phyloP scores from a whole-genome alignment of 2,113 vertebrate species.

The Tragelaphus buxtoni region DNA sequence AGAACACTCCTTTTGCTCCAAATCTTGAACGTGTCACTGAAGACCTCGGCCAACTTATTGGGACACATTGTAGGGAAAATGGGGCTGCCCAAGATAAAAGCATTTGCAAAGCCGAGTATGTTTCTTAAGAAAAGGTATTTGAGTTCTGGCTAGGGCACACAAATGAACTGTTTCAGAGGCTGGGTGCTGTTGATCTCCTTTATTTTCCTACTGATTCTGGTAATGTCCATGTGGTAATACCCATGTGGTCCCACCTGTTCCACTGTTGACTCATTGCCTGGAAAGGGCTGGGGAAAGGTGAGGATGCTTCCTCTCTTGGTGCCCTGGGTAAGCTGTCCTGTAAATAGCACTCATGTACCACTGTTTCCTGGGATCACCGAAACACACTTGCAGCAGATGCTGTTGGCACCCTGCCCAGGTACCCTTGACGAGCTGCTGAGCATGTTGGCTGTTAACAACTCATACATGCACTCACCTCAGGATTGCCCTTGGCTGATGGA shows the following conservation, averaged over 20 bases:
- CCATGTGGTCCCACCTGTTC: neutral
- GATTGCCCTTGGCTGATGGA: neutral
- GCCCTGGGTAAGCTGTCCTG: neutral
- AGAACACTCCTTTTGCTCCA: neutral
- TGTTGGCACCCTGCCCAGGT: neutral
- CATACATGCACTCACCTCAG: neutral
- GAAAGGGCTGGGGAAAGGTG: neutral
- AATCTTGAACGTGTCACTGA: neutral
- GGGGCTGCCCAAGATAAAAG: neutral
- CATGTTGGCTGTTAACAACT: neutral
- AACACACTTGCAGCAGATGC: neutral
- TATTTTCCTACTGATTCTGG: neutral
- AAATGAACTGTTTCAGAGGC: neutral
- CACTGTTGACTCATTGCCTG: neutral
- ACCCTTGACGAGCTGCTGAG: neutral
- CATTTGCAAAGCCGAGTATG: neutral
- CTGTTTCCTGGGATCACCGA: neutral
- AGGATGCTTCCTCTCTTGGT: neutral
- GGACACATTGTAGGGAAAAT: neutral
- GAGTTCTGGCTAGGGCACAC: neutral
- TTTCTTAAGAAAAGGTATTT: neutral
- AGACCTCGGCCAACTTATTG: neutral
- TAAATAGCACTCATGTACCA: neutral
- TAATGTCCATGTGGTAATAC: neutral
- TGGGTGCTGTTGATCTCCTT: neutral